Evolutionary conservation across 37 sponge, comb jelly and placozoan species (phyloP), one percentile per base, ranked within the genome.

Genomic region (Amphimedon queenslandica): DNA sequence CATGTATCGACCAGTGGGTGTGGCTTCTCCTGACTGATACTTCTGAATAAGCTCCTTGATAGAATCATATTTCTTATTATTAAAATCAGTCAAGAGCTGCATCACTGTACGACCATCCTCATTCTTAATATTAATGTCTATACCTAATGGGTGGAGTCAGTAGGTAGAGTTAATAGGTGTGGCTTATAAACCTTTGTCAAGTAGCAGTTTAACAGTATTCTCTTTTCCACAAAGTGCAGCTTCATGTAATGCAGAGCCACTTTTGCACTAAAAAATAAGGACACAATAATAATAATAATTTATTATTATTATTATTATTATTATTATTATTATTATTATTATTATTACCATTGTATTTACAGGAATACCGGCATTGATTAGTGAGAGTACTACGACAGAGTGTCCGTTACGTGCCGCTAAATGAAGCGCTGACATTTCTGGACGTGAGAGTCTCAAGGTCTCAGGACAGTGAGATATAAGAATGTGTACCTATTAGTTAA

Each of bases 371-470:
- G 88, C 84, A 39, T 80, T 87, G 76, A 84, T 87, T 3, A 92
- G 84, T 33, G 80, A 74, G 42, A 80, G 78, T 24, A 80, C 84
- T 11, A 92, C 83, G 1, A 71, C 21, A 16, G 69, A 38, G 80
- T 92, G 93, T 16, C 93, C 93, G 42, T 92, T 92, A 72, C 88
- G 64, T 10, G 88, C 93, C 20, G 93, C 93, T 60, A 92, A 63
- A 47, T 92, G 93, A 34, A 92, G 80, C 1, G 93, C 85, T 27
- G 85, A 74, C 65, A 75, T 69, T 4, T 80, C 41, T 33, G 20
- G n/a, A 31, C 80, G 43, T 20, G 55, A 32, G 27, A 76, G 69
- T 0, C 28, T 58, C 27, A 77, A 69, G 18, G 80, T 63, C 84
- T 89, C 78, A 1, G 74, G 79, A 53, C 66, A 75, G 75, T 73